Evolutionary conservation across 2,113 vertebrate species (phyloP).

Genomic region (Clarias magur): DNA sequence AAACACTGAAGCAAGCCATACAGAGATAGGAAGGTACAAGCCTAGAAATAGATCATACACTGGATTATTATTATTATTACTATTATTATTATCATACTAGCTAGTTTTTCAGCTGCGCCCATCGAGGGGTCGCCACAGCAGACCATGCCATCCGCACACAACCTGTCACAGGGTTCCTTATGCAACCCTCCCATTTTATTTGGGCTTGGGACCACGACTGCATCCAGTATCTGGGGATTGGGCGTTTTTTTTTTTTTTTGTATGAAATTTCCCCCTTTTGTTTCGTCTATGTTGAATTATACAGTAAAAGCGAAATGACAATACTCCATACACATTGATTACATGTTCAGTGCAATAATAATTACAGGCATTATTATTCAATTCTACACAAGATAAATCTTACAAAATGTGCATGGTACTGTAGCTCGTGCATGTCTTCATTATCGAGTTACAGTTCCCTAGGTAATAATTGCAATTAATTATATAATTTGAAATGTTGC

Average conservation of each 20-base stretch:
- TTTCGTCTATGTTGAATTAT: background rate
- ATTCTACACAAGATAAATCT: background rate
- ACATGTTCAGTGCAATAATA: background rate
- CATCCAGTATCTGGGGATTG: too few relatives aligned
- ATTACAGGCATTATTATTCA: background rate
- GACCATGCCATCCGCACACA: too few relatives aligned
- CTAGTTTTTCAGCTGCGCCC: too few relatives aligned
- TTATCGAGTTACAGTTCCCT: background rate
- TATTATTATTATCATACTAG: too few relatives aligned
- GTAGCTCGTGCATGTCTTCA: background rate
- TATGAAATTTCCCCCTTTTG: background rate
- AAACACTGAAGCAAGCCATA: too few relatives aligned
- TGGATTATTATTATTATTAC: too few relatives aligned
- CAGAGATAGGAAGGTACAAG: too few relatives aligned
- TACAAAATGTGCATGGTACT: background rate
- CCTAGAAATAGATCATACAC: too few relatives aligned
- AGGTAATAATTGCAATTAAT: background rate
- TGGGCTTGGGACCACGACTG: too few relatives aligned
- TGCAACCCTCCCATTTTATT: too few relatives aligned
- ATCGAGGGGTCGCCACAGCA: too few relatives aligned
- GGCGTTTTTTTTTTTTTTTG: background rate
- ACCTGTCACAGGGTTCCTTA: too few relatives aligned
- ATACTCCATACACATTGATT: background rate
- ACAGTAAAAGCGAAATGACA: background rate
- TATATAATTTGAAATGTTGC: background rate